Evolutionary conservation across 2,113 vertebrate species (phyloP), one percentile per base, ranked within the genome.

Genomic region (Oryzias javanicus): DNA sequence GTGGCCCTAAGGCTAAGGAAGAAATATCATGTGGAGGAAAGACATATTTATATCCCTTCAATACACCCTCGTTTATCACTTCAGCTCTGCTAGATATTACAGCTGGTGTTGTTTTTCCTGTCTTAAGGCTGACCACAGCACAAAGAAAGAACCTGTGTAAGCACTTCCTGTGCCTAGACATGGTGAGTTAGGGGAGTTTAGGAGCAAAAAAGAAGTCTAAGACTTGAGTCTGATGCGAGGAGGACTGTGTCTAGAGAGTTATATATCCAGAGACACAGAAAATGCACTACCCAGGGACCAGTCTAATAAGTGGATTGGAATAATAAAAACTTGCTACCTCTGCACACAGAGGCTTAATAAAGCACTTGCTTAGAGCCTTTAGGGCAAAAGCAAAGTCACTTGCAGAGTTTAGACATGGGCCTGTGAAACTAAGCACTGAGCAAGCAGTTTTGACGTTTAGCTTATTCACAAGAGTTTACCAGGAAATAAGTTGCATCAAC

Each of bases 41-140:
- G 54, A 54, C 65, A 77, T 83, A 83, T 81, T 81, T 77, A 84
- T 83, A 71, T 70, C 52, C 60, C 64, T 79, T 78, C 72, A 79
- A 76, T 74, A 63, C 55, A 60, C 58, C 64, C 71, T 86, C 58
- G 58, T 85, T 79, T 77, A 85, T 85, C 83, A 81, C 68, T 74
- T 58, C 20, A 50, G 57, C 80, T 67, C 70, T 75, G 70, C 78
- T 70, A 70, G 78, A 83, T 84, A 84, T 86, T 79, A 80, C 78
- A 79, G 78, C 67, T 70, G 57, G 63, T 83, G 82, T 81, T 86
- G 72, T 79, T 82, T 69, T 83, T 82, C 22, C 69, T 79, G 76
- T 87, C 80, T 83, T 76, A 72, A 72, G 77, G 87, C 85, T 86
- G 83, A 89, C 87, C 58, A 74, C 82, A 81, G 80, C 80, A 86